These are phyloP conservation scores for Crotophaga sulcirostris DNA, from an alignment of 2,113 vertebrate genomes.

Conservation along the genomic window DNA sequence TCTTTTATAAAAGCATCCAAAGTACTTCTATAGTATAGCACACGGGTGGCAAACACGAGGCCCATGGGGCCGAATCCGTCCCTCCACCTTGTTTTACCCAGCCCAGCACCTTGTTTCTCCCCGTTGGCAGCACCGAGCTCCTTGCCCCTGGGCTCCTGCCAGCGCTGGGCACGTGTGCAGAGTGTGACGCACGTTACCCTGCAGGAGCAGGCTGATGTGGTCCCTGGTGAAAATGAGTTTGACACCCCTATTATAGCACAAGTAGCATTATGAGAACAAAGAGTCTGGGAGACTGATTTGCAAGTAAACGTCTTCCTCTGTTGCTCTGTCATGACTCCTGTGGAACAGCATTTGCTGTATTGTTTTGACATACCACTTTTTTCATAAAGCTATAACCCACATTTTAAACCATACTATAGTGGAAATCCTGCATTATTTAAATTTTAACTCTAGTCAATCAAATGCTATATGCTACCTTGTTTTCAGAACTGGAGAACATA, in stretches of 20 bases:
- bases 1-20: not conserved
- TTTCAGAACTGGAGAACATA: slow-evolving; percentile 52
- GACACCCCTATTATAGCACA: not conserved
- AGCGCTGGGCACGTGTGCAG: no score
- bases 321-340: not conserved
- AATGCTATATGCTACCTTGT: slow-evolving; percentile 17
- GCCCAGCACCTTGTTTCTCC: no score
- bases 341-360: not conserved
- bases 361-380: not conserved
- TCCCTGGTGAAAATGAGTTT: no score
- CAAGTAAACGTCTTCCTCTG: not conserved
- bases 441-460: slow-evolving; percentile 14
- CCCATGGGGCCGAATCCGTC: no score
- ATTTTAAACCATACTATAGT: not conserved
- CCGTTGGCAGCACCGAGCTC: no score
- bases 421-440: not conserved
- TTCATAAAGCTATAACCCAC: not conserved
- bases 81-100: no score
- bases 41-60: not conserved
- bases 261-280: not conserved
- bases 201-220: no score
- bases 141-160: no score
- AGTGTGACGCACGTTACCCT: no score
- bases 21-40: not conserved
- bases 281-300: not conserved